These are phyloP conservation scores for Acrocephalus scirpaceus DNA, from an alignment of 2,797 vertebrate genomes.

Conservation along the genomic window DNA sequence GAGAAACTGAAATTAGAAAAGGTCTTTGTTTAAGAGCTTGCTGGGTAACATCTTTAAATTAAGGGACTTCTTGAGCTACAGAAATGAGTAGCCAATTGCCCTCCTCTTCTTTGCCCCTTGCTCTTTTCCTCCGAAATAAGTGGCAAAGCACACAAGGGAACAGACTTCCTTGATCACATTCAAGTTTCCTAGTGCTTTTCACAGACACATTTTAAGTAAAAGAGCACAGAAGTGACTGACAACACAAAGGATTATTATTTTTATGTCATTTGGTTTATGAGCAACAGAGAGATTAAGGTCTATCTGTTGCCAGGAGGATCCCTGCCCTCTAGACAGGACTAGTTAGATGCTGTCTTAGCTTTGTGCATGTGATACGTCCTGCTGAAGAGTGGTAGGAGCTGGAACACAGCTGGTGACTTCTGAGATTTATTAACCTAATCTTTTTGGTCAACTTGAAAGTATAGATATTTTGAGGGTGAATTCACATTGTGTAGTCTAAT, in stretches of 20 bases:
- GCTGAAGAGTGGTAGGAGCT: not conserved
- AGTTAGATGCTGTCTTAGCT: not conserved
- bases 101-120: not conserved
- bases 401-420: not conserved
- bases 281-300: not conserved
- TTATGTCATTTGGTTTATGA: not conserved
- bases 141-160: not conserved
- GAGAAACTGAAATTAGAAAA: not conserved
- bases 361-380: accelerated
- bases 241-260: not conserved
- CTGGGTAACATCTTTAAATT: not conserved
- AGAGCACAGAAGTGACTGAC: not conserved
- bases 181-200: not conserved
- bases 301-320: not conserved
- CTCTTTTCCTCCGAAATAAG: not conserved
- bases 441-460: not conserved
- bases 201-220: not conserved
- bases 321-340: not conserved
- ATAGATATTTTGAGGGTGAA: not conserved
- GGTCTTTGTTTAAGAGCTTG: not conserved
- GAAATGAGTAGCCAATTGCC: not conserved
- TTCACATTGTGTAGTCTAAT: not conserved
- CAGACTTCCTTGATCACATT: not conserved
- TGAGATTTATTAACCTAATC: not conserved
- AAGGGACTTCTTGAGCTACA: not conserved